Percentiles rank a stretch among this genome's conserved stretches.
Evolutionary conservation across 2,113 vertebrate genomes (phyloP).

Genomic region (Phaethornis superciliosus): DNA sequence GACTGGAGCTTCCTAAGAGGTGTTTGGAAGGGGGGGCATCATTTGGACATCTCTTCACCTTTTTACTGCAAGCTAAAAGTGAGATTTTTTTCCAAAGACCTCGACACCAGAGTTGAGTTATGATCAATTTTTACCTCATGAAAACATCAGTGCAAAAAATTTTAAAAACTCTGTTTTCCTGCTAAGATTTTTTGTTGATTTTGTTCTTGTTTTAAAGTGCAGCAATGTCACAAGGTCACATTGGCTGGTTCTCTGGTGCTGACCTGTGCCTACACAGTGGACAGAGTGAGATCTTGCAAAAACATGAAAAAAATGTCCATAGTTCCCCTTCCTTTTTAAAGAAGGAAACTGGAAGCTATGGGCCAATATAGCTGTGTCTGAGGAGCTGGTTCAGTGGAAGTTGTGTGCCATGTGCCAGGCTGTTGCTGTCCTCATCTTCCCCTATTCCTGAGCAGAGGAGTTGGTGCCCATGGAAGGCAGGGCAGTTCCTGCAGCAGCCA

Average conservation of each 20-base stretch:
- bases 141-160: neutral
- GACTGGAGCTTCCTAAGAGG: neutral
- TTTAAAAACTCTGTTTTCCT: neutral
- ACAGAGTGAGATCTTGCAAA: neutral
- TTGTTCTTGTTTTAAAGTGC: neutral
- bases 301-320: neutral
- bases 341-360: neutral
- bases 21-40: neutral
- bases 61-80: neutral
- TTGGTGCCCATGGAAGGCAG: neutral
- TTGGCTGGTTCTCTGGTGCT: conserved; percentile 5
- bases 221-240: neutral
- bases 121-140: neutral
- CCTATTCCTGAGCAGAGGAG: neutral
- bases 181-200: neutral
- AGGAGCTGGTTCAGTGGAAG: neutral
- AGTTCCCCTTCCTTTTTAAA: neutral
- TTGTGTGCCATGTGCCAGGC: rapidly evolving
- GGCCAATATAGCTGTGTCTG: neutral
- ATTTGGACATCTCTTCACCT: neutral
- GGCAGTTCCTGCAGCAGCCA: neutral
- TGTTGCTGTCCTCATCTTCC: neutral
- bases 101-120: neutral
- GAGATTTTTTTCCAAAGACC: neutral
- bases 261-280: neutral